Base-by-base conservation (phyloP, 2,797 vertebrate species). In the Glossophaga mutica region DNA sequence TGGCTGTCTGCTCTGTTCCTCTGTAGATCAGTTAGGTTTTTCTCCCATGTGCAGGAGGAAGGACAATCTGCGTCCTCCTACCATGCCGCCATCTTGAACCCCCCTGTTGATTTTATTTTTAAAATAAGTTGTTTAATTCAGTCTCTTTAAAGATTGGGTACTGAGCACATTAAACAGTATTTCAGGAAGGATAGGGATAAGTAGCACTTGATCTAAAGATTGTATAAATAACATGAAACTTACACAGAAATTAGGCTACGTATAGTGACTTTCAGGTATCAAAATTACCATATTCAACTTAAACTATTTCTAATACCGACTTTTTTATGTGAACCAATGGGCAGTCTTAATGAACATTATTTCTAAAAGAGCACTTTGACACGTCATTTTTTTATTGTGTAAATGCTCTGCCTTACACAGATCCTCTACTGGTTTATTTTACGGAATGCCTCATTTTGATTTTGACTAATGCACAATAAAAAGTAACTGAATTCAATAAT, bases 61-160 rank as follows among this genome's bases (percentile, higher is more conserved):
- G n/a, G n/a, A n/a, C n/a, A n/a, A n/a, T n/a, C n/a, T n/a, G n/a
- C n/a, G n/a, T n/a, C n/a, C n/a, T n/a, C n/a, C n/a, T n/a, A n/a
- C n/a, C n/a, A n/a, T n/a, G n/a, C n/a, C n/a, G n/a, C n/a, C n/a
- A n/a, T n/a, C n/a, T n/a, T n/a, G n/a, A n/a, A n/a, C n/a, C n/a
- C n/a, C n/a, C n/a, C n/a, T 37, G 48, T 82, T 88, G 29, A 73
- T 74, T 95, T 91, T 78, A 24, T 73, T 94, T 84, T 91, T 29
- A 12, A 87, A 93, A 71, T 55, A 82, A 52, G 22, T n/a, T 77
- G 2, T 65, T 90, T 15, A 50, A 32, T 65, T 90, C 11, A 50
- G 32, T 42, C 9, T 95, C 24, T 81, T 77, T 95, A 59, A 83
- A 44, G 29, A 42, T 70, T 18, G 3, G n/a, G 70, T 83, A 32